These are phyloP conservation scores for Drosophila neoperkinsi DNA, from an alignment of 2,888 invertebrate species.

Conservation along the genomic window DNA sequence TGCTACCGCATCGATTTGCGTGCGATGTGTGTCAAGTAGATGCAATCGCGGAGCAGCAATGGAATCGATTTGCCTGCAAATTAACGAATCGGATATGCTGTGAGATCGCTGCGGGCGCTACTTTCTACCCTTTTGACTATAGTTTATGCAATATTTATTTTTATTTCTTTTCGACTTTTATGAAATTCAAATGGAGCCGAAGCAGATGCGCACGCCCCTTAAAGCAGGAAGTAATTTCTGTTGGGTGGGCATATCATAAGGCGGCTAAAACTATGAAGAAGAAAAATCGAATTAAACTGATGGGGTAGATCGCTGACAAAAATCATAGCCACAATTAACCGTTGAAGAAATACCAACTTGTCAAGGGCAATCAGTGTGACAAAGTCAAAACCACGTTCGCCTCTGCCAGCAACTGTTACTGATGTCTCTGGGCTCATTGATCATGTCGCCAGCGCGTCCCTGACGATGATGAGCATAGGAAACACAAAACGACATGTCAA, in stretches of 20 bases:
- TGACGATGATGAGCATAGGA: conserved; percentile 60
- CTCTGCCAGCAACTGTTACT: conserved; percentile 18
- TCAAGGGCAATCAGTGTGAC: conserved; percentile 68
- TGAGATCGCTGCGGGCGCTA: conserved; percentile 39
- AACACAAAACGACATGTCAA: conserved; percentile 80
- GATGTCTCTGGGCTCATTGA: conserved; percentile 42
- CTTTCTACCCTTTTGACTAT: conserved; percentile 55
- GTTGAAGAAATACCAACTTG: conserved; percentile 71
- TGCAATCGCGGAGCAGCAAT: conserved; percentile 64
- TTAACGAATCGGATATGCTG: conserved; percentile 73
- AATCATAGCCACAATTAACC: conserved; percentile 78
- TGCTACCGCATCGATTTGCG: conserved; percentile 80
- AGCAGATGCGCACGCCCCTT: conserved; percentile 52
- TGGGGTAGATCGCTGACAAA: conserved; percentile 30
- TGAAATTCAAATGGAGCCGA: conserved; percentile 71
- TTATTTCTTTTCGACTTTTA: conserved; percentile 32
- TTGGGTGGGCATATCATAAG: conserved; percentile 10
- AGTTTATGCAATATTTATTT: conserved; percentile 58
- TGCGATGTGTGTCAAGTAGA: conserved; percentile 82
- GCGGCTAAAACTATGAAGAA: conserved; percentile 1
- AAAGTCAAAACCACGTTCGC: conserved; percentile 47
- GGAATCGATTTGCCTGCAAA: conserved; percentile 78
- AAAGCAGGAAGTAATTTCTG: conserved; percentile 64
- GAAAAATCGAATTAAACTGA: conserved; percentile 58
- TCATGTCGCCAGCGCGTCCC: conserved; percentile 56